Percentiles rank a stretch among this genome's conserved stretches.
Conservation (phyloP, 2,888 invertebrate species). For the Drosophila suboccidentalis region DNA sequence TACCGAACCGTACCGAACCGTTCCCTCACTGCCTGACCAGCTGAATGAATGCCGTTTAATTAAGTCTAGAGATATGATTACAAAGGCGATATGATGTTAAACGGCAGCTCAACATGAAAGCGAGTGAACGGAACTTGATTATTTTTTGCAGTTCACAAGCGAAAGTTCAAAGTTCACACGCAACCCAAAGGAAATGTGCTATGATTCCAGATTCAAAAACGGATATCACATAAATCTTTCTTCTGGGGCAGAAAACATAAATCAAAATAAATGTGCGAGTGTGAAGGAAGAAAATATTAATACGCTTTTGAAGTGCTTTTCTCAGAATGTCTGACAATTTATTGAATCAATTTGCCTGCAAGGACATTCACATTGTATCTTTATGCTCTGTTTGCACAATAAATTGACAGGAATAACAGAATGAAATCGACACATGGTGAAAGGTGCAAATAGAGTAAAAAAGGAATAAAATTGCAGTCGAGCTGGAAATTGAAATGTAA, state of each 20-base stretch:
- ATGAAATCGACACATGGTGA: slow-evolving; percentile 23
- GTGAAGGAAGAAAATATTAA: slow-evolving; percentile 16
- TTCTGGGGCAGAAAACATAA: slow-evolving; percentile 17
- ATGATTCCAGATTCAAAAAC: not conserved
- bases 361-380: slow-evolving; percentile 34
- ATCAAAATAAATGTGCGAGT: slow-evolving; percentile 41
- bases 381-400: slow-evolving; percentile 26
- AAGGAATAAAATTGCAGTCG: slow-evolving; percentile 13
- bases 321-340: slow-evolving; percentile 15
- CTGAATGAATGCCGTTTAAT: slow-evolving; percentile 47
- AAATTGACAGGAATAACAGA: slow-evolving; percentile 48
- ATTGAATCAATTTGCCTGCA: slow-evolving; percentile 32
- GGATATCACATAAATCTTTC: slow-evolving; percentile 42
- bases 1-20: not conserved
- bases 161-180: slow-evolving; percentile 60
- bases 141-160: slow-evolving; percentile 18
- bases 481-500: slow-evolving; percentile 69
- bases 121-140: slow-evolving; percentile 34
- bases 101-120: slow-evolving; percentile 50
- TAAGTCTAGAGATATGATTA: slow-evolving; percentile 57
- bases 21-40: not conserved
- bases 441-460: slow-evolving; percentile 12
- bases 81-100: slow-evolving; percentile 39
- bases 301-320: slow-evolving; percentile 10
- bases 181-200: slow-evolving; percentile 22